Evolutionary conservation across 2,888 invertebrate genomes (phyloP).

Genomic region (Tetragonula carbonaria): DNA sequence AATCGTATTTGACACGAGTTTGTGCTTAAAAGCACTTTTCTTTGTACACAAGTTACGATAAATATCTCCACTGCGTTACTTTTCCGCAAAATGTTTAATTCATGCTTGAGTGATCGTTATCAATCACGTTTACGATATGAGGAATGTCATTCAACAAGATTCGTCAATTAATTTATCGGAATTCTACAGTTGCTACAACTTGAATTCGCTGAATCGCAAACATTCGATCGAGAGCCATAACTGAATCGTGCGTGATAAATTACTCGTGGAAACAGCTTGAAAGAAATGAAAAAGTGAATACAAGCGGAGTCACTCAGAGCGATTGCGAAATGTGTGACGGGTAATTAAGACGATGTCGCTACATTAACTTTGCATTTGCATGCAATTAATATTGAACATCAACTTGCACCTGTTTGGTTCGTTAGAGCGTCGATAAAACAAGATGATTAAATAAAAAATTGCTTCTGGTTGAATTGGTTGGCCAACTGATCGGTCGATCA

Average conservation of each 20-base stretch:
- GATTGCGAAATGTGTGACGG: slow-evolving; percentile 8
- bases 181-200: neutral
- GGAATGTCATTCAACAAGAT: neutral
- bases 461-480: slow-evolving; percentile 14
- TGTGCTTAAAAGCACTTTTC: neutral
- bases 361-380: slow-evolving; percentile 31
- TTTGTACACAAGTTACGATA: too few species aligned
- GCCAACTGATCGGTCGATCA: neutral
- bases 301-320: neutral
- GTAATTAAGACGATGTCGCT: slow-evolving; percentile 33
- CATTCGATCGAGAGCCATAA: neutral
- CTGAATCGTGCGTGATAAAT: neutral
- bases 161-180: slow-evolving; percentile 8
- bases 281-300: slow-evolving; percentile 1
- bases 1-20: neutral
- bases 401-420: slow-evolving; percentile 1
- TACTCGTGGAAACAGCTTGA: neutral
- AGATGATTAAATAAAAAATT: slow-evolving; percentile 28
- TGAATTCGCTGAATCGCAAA: neutral
- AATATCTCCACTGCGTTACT: neutral
- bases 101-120: neutral
- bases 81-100: neutral
- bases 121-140: neutral
- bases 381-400: slow-evolving; percentile 36
- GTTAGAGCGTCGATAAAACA: slow-evolving; percentile 22